phyloP scores from a whole-genome alignment of 2,888 invertebrate species.

The Pimpla rufipes region DNA sequence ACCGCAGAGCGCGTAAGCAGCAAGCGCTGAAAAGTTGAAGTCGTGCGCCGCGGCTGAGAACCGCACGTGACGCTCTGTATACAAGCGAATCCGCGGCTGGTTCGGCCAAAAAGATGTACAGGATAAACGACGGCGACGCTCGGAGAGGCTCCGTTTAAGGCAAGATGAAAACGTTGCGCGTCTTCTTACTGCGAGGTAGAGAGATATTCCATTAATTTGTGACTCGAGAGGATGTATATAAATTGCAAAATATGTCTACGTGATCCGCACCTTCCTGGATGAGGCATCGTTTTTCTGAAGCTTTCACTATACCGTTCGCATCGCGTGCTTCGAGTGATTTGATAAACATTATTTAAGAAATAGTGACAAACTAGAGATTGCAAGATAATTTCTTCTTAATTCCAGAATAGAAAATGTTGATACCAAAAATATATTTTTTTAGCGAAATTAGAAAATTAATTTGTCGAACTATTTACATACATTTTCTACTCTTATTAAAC shows the following conservation, averaged over 20 bases:
- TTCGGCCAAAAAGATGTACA: conserved; percentile 28
- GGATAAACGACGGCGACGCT: conserved; percentile 36
- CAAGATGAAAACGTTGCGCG: conserved; percentile 43
- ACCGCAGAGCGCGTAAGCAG: background rate
- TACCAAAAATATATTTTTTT: too few species aligned
- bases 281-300: too few species aligned
- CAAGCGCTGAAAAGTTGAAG: conserved; percentile 16
- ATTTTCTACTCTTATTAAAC: too few species aligned
- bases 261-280: too few species aligned
- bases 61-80: conserved; percentile 8
- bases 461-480: too few species aligned
- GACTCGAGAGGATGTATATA: conserved; percentile 30
- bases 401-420: too few species aligned
- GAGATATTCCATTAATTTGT: background rate
- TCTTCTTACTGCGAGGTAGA: conserved; percentile 4
- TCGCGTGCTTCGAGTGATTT: too few species aligned
- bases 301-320: too few species aligned
- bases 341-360: too few species aligned
- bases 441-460: too few species aligned
- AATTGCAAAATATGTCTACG: conserved; percentile 46
- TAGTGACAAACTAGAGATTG: too few species aligned
- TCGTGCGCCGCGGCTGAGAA: conserved; percentile 27
- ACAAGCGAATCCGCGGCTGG: conserved; percentile 2
- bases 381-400: too few species aligned
- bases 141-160: conserved; percentile 45